phyloP scores from a whole-genome alignment of 2,888 invertebrate genomes.

The Pycnomerus fuliginosus region DNA sequence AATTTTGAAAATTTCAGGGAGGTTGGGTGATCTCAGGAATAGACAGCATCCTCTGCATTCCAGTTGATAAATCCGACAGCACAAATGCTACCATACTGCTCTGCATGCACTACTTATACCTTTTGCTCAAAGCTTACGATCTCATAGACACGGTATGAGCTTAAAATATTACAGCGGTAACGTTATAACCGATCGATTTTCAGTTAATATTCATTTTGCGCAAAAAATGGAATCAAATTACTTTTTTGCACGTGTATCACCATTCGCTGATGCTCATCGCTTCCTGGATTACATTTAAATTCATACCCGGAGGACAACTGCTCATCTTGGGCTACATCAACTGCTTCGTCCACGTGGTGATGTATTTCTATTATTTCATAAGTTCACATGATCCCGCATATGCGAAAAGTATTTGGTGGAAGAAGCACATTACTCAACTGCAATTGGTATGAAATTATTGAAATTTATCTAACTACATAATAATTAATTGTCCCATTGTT shows the following conservation, averaged over 20 bases:
- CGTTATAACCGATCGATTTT: background rate
- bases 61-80: background rate
- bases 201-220: slow-evolving; percentile 57
- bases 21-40: no score
- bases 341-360: slow-evolving; percentile 69
- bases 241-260: slow-evolving; percentile 79
- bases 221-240: slow-evolving; percentile 75
- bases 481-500: slow-evolving; percentile 35
- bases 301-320: slow-evolving; percentile 65
- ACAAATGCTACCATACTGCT: background rate
- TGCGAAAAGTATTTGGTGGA: slow-evolving; percentile 74
- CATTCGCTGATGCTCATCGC: slow-evolving; percentile 75
- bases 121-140: slow-evolving; percentile 4
- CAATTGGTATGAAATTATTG: slow-evolving; percentile 62
- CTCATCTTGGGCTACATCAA: slow-evolving; percentile 64
- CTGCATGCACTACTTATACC: slow-evolving; percentile 5
- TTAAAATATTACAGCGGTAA: background rate
- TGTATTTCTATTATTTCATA: slow-evolving; percentile 79
- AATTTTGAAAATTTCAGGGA: no score
- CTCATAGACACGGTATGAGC: slow-evolving; percentile 6
- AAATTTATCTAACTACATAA: no score
- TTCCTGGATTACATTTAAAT: slow-evolving; percentile 61
- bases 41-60: slow-evolving; percentile 2
- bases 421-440: slow-evolving; percentile 75
- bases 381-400: slow-evolving; percentile 68